phyloP scores from a whole-genome alignment of 2,888 invertebrate species.

The Scaeva pyrastri region DNA sequence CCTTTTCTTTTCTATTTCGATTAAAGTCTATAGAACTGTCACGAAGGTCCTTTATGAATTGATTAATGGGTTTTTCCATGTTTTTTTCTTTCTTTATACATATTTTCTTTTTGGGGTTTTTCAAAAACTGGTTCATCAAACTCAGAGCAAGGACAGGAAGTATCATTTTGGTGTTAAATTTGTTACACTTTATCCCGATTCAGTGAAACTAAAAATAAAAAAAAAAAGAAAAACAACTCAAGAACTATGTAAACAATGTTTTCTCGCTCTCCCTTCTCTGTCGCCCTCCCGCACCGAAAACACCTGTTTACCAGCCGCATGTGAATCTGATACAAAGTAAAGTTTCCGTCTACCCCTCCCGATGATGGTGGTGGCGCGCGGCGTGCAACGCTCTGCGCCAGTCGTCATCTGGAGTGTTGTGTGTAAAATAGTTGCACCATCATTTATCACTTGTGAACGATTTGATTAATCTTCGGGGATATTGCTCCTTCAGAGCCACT shows the following conservation, averaged over 20 bases:
- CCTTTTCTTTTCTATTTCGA: slow-evolving; percentile 60
- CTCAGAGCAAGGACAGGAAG: neutral
- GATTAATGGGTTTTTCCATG: slow-evolving; percentile 60
- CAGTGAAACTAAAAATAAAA: slow-evolving; percentile 23
- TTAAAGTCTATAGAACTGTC: slow-evolving; percentile 68
- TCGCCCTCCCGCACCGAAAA: slow-evolving; percentile 26
- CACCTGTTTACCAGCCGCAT: slow-evolving; percentile 67
- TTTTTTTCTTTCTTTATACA: too few species aligned
- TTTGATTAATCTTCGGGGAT: slow-evolving; percentile 75
- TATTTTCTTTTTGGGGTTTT: neutral
- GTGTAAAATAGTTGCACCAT: slow-evolving; percentile 61
- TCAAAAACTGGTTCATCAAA: slow-evolving; percentile 53
- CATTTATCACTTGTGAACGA: slow-evolving; percentile 75
- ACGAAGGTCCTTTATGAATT: slow-evolving; percentile 73
- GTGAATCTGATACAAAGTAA: slow-evolving; percentile 55
- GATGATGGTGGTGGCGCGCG: too few species aligned
- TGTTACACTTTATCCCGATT: slow-evolving; percentile 29
- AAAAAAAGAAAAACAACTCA: slow-evolving; percentile 27
- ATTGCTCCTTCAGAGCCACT: slow-evolving; percentile 74
- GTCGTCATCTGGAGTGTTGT: slow-evolving; percentile 39
- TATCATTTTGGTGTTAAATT: slow-evolving; percentile 19
- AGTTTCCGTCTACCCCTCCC: slow-evolving; percentile 18
- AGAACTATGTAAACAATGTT: slow-evolving; percentile 42
- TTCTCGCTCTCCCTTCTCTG: neutral
- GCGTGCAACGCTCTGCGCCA: neutral